Evolutionary conservation across 23 tunicate genomes (phyloP), one percentile per base, ranked within the genome.

Genomic region (Halocynthia roretzi): DNA sequence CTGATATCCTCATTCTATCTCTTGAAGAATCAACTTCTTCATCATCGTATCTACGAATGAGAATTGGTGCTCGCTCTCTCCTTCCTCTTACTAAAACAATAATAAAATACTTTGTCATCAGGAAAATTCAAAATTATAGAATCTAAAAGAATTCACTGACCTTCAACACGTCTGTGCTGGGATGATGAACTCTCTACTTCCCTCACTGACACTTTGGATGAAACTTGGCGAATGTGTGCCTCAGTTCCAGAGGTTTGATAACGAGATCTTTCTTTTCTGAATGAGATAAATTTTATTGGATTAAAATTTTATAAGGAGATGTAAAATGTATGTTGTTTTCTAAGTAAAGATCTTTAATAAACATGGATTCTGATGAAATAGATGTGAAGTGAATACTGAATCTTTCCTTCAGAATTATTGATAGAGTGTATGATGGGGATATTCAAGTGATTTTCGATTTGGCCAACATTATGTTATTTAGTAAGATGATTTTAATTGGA

Each of bases 151-250:
- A 60, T 15, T 60, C 64, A 60, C 64, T 2, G 18, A 74, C 78
- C 78, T 74, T 74, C 64, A 8, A 54, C 78, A 0, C 78, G 56
- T 18, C 78, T 74, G 31, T 56, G 63, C 21, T 74, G 78, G 8
- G 78, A 62, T 56, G 60, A 53, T 54, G 78, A 74, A 74, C 78
- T 74, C 31, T 74, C 78, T 11, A 52, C 56, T 74, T 44, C 64
- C 56, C 78, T 53, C 31, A 44, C 8, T 1, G 76, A 71, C 8
- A 74, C 56, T 74, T 74, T 62, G 4, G 44, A 31, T 11, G 78
- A 74, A 15, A 62, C 56, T 50, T 44, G 64, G 10, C 78, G 78
- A 22, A 64, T 8, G 56, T 74, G 78, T 54, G 56, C 78, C 31
- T 54, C 78, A 8, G 50, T 62, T 5, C 65, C 78, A 10, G 78